Percentiles rank a stretch among this genome's conserved stretches.
These are phyloP conservation scores for Anaspis maculata DNA, from an alignment of 2,888 invertebrate species.

Conservation along the genomic window DNA sequence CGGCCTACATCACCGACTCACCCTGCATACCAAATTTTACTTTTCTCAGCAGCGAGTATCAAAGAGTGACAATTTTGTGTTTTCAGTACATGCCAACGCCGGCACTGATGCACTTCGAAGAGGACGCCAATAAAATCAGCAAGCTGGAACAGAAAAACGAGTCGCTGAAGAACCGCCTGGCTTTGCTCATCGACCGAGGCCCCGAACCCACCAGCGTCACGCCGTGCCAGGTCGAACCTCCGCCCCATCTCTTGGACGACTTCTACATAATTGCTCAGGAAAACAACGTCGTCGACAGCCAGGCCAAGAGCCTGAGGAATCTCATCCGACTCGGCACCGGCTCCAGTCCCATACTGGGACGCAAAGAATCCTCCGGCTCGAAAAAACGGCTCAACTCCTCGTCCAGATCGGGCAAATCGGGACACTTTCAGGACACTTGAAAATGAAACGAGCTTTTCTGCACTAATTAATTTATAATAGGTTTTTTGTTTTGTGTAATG, in stretches of 20 bases:
- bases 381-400: conserved; percentile 32
- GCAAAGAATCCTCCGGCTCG: conserved; percentile 52
- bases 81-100: conserved; percentile 84
- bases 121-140: conserved; percentile 71
- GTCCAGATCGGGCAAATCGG: conserved; percentile 12
- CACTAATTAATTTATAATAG: no score
- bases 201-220: conserved; percentile 43
- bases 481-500: no score
- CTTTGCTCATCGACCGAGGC: conserved; percentile 44
- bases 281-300: conserved; percentile 50
- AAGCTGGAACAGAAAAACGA: conserved; percentile 80
- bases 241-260: conserved; percentile 79
- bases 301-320: conserved; percentile 69
- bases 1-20: no score
- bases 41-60: no score
- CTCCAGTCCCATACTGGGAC: conserved; percentile 71
- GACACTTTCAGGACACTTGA: conserved; percentile 18
- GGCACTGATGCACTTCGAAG: conserved; percentile 75
- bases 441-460: no score
- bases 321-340: conserved; percentile 70
- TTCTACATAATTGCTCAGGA: conserved; percentile 85
- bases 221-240: conserved; percentile 59
- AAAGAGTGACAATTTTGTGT: no score
- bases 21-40: no score
- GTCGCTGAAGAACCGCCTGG: conserved; percentile 52